Evolutionary conservation across 2,113 vertebrate genomes (phyloP), one percentile per base, ranked within the genome.

Genomic region (Passer domesticus): DNA sequence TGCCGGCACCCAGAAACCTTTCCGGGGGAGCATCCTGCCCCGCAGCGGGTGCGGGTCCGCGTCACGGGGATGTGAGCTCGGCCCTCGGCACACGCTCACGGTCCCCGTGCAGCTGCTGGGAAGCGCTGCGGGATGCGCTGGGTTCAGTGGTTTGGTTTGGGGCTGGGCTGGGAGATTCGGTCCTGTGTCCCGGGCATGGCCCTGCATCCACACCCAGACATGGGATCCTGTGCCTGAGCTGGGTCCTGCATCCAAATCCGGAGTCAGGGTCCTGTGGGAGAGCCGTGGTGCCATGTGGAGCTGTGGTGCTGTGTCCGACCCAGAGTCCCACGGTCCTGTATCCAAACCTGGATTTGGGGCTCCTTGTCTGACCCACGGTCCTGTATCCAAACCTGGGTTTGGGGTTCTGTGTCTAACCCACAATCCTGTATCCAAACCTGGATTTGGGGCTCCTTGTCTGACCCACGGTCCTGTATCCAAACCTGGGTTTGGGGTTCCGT

Each of bases 221-320:
- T 1, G 37, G 37, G 28, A 14, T 50, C 31, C 13, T 3, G 10
- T 23, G 19, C 17, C 27, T 24, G 13, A 43, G 35, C 19, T 3
- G 11, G 39, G 10, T 83, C 64, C 73, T 15, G 3, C 21, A 22
- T 9, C 64, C 15, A 2, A 25, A n/a, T 7, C 16, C 1, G 0
- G 15, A 41, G 15, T 25, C 20, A 6, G 19, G 28, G 27, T 43
- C 23, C n/a, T 19, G 8, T 22, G 44, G 37, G 30, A 11, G 39
- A 59, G 63, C 28, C 3, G 0, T 1, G 5, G 27, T 25, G 7
- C 27, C 5, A 0, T 3, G 31, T 1, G 6, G 37, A 81, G 30
- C 4, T 27, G 21, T 3, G 49, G 2, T 37, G 31, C 63, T 17
- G 1, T 20, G 19, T 49, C 15, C 11, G 39, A 53, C 15, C 43